phyloP scores from a whole-genome alignment of 2,888 invertebrate species.

The Endotricha flammealis region DNA sequence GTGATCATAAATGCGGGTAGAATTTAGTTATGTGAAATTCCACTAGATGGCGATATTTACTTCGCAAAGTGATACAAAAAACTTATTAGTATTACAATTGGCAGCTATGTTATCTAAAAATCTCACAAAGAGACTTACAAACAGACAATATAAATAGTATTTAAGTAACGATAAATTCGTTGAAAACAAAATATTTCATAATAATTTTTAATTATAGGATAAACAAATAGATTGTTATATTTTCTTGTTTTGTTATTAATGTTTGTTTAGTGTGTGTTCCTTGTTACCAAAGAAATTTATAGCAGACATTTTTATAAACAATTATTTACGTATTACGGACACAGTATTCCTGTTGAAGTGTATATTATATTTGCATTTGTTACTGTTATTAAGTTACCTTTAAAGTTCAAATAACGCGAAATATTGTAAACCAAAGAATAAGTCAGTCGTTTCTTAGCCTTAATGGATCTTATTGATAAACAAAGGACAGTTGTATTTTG shows the following conservation, averaged over 20 bases:
- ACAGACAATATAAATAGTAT: constrained; percentile 11
- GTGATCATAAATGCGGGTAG: too few species aligned
- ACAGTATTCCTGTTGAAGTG: constrained; percentile 55
- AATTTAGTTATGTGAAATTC: too few species aligned
- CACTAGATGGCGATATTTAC: too few species aligned
- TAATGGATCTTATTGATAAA: too few species aligned
- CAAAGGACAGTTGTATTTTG: too few species aligned
- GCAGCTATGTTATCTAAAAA: background rate
- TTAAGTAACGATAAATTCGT: constrained; percentile 1
- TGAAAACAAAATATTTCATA: constrained; percentile 1
- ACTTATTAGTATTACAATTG: too few species aligned
- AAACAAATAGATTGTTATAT: constrained; percentile 61
- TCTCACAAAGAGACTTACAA: constrained; percentile 5
- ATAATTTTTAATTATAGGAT: constrained; percentile 16
- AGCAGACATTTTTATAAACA: constrained; percentile 40
- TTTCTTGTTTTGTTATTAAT: constrained; percentile 71
- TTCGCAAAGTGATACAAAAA: too few species aligned
- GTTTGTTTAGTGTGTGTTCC: constrained; percentile 72
- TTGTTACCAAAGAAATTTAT: constrained; percentile 75
- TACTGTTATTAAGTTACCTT: constrained; percentile 69
- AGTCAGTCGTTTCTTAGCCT: constrained; percentile 65
- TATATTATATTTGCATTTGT: constrained; percentile 56
- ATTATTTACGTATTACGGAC: constrained; percentile 49
- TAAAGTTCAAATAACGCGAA: constrained; percentile 67
- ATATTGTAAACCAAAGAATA: constrained; percentile 70